Percentiles rank a stretch among this genome's conserved stretches.
phyloP scores from a whole-genome alignment of 2,797 vertebrate genomes.

The Sarcophilus harrisii region DNA sequence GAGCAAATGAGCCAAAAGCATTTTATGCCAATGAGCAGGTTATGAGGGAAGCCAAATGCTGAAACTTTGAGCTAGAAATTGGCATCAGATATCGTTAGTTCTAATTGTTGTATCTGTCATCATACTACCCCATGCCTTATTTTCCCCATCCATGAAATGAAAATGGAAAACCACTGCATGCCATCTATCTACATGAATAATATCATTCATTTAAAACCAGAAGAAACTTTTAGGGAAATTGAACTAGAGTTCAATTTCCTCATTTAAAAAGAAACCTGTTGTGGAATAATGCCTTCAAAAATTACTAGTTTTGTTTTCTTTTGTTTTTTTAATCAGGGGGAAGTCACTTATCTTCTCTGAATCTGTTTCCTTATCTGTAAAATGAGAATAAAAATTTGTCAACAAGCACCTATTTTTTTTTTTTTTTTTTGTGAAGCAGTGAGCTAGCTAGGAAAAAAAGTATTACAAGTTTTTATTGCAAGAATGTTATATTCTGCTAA shows the following conservation, averaged over 20 bases:
- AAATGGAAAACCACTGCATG: background rate
- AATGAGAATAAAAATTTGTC: background rate
- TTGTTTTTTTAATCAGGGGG: background rate
- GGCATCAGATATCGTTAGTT: accelerated
- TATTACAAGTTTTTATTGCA: background rate
- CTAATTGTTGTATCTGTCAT: background rate
- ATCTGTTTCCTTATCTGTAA: background rate
- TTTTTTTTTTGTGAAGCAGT: background rate
- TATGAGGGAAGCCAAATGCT: background rate
- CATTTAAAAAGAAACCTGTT: background rate
- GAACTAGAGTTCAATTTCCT: background rate
- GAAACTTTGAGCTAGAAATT: background rate
- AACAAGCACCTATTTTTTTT: background rate
- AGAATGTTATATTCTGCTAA: background rate
- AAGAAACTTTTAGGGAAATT: background rate
- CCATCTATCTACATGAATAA: background rate
- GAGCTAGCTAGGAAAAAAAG: background rate
- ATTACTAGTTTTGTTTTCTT: background rate
- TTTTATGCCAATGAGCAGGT: background rate
- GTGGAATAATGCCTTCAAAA: background rate
- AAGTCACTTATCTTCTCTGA: background rate
- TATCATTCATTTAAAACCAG: background rate
- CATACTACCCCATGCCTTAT: background rate
- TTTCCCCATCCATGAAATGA: accelerated
- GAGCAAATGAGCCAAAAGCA: background rate